These are phyloP conservation scores for Thymelicus sylvestris DNA, from an alignment of 2,888 invertebrate species.

Conservation along the genomic window DNA sequence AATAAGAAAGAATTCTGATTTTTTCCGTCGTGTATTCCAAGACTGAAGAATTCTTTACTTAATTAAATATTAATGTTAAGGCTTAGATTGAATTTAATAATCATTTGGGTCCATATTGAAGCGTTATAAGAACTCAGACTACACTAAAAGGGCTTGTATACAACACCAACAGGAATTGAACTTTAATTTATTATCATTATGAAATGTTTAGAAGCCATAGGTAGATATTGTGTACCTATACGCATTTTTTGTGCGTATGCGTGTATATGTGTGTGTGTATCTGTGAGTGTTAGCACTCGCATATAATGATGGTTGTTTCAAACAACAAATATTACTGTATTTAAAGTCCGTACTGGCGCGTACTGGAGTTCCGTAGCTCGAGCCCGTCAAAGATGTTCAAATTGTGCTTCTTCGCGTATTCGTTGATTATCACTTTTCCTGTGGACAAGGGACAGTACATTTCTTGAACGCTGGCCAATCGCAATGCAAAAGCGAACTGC, in stretches of 20 bases:
- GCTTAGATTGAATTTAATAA: too few species aligned
- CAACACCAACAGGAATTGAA: too few species aligned
- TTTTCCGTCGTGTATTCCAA: too few species aligned
- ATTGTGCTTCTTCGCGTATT: slow-evolving; percentile 90
- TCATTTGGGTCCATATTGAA: too few species aligned
- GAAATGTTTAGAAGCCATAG: too few species aligned
- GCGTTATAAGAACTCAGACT: too few species aligned
- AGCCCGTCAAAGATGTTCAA: slow-evolving; percentile 90
- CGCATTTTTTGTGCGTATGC: slow-evolving; percentile 27
- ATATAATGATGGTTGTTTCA: slow-evolving; percentile 47
- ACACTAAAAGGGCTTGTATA: too few species aligned
- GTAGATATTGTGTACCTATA: too few species aligned
- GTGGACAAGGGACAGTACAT: slow-evolving; percentile 60
- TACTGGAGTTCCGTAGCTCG: slow-evolving; percentile 88
- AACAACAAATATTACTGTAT: slow-evolving; percentile 83
- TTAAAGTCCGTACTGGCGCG: slow-evolving; percentile 92
- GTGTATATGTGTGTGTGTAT: slow-evolving; percentile 40
- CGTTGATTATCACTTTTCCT: slow-evolving; percentile 90
- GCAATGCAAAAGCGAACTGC: slow-evolving; percentile 50
- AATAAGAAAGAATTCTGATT: too few species aligned
- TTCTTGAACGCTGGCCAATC: slow-evolving; percentile 47
- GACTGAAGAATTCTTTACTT: too few species aligned
- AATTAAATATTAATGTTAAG: too few species aligned
- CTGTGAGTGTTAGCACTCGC: background rate
- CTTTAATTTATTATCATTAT: too few species aligned